Evolutionary conservation across 2,113 vertebrate genomes (phyloP).

Genomic region (Acanthochromis polyacanthus): DNA sequence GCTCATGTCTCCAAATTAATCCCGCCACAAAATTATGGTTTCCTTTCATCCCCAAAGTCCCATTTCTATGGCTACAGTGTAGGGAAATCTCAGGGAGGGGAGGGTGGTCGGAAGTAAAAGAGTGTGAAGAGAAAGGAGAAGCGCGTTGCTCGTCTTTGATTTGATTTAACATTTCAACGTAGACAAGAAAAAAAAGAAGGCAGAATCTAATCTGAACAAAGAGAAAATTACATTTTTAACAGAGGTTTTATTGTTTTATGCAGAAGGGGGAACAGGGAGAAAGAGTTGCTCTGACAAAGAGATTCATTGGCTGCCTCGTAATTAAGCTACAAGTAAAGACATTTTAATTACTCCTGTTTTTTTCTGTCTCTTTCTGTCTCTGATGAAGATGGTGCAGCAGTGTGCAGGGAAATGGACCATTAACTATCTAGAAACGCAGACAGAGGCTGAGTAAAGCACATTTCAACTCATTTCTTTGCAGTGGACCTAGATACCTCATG

Average conservation of each 20-base stretch:
- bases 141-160: conserved; percentile 75
- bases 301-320: conserved; percentile 76
- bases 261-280: conserved; percentile 46
- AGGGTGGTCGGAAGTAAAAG: conserved; percentile 52
- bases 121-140: conserved; percentile 33
- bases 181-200: conserved; percentile 63
- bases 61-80: conserved; percentile 84
- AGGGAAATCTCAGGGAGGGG: conserved; percentile 64
- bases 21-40: conserved; percentile 83
- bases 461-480: conserved; percentile 42
- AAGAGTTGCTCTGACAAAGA: conserved; percentile 75
- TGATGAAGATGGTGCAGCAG: conserved; percentile 63
- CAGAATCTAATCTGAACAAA: conserved; percentile 82
- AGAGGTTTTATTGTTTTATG: conserved; percentile 78
- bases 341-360: conserved; percentile 81
- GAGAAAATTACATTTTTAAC: conserved; percentile 79
- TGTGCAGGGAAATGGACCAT: conserved; percentile 60
- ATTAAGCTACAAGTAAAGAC: conserved; percentile 83
- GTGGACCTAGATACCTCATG: conserved; percentile 5
- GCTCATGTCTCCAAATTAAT: conserved; percentile 88
- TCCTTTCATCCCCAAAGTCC: conserved; percentile 84
- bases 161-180: conserved; percentile 80
- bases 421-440: conserved; percentile 64
- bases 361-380: conserved; percentile 51
- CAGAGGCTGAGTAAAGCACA: conserved; percentile 59